Evolutionary conservation across 2,888 invertebrate species (phyloP).

Genomic region (Lycaena phlaeas): DNA sequence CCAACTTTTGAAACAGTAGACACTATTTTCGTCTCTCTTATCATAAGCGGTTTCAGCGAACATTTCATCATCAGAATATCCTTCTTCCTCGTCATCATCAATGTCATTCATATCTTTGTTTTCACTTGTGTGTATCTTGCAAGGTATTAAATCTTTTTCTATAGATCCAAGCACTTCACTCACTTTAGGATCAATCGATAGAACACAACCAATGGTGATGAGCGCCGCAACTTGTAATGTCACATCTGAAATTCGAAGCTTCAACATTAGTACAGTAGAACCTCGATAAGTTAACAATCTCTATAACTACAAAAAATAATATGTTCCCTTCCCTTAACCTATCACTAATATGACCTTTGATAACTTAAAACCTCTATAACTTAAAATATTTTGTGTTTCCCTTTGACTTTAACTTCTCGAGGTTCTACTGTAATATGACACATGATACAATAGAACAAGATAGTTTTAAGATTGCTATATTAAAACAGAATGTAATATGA

Average conservation of each 20-base stretch:
- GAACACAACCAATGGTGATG: slow-evolving; percentile 80
- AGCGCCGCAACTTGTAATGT: slow-evolving; percentile 81
- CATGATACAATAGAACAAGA: too few relatives aligned
- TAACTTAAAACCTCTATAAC: too few relatives aligned
- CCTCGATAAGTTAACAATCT: too few relatives aligned
- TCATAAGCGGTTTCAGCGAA: slow-evolving; percentile 24
- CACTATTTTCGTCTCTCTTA: slow-evolving; percentile 25
- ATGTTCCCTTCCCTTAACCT: too few relatives aligned
- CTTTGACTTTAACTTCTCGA: too few relatives aligned
- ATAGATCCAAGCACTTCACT: slow-evolving; percentile 76
- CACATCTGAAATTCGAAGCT: slow-evolving; percentile 75
- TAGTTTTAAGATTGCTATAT: too few relatives aligned
- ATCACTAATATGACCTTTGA: too few relatives aligned
- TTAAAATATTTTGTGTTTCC: too few relatives aligned
- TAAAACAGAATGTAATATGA: too few relatives aligned
- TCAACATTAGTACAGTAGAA: too few relatives aligned
- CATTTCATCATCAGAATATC: slow-evolving; percentile 60
- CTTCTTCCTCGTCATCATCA: slow-evolving; percentile 61
- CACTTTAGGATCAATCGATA: slow-evolving; percentile 76
- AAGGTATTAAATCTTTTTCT: slow-evolving; percentile 46
- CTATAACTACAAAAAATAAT: too few relatives aligned
- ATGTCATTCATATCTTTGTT: slow-evolving; percentile 35
- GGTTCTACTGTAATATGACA: too few relatives aligned
- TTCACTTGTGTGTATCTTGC: slow-evolving; percentile 25
- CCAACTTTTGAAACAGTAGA: slow-evolving; percentile 67